A percentile compares a stretch with the other conserved stretches of the same genome.
phyloP scores from a whole-genome alignment of 2,113 vertebrate genomes.

The Gallinago media region DNA sequence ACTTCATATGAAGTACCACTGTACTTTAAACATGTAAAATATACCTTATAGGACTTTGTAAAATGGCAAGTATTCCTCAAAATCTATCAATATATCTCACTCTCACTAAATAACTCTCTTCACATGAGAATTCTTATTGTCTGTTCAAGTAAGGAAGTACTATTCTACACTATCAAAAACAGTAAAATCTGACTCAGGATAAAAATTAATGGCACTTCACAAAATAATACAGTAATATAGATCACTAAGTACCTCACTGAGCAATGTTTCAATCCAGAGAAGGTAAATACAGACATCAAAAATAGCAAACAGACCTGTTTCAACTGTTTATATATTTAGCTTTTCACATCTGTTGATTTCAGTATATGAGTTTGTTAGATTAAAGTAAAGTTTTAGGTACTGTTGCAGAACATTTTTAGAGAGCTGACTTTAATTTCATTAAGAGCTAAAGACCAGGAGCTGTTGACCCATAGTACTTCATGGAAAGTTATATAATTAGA shows the following conservation, averaged over 20 bases:
- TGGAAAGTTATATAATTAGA: neutral
- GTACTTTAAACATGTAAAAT: neutral
- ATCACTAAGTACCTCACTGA: neutral
- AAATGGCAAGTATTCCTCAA: neutral
- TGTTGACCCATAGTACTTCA: neutral
- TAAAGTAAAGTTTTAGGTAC: neutral
- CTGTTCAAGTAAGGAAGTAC: neutral
- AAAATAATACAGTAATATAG: neutral
- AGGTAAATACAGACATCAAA: neutral
- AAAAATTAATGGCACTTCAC: neutral
- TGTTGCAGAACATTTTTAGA: neutral
- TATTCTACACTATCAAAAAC: neutral
- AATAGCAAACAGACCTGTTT: neutral
- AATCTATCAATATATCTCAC: neutral
- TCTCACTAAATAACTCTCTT: neutral
- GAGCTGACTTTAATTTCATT: neutral
- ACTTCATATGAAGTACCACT: neutral
- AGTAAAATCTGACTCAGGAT: neutral
- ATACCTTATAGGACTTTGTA: neutral
- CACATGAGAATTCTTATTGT: neutral
- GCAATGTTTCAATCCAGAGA: neutral
- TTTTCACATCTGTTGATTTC: neutral
- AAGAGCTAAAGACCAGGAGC: neutral
- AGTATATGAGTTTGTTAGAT: neutral
- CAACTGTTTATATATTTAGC: neutral